A percentile compares a stretch with the other conserved stretches of the same genome.
phyloP scores from a whole-genome alignment of 2,888 invertebrate species.

The Cosmia pyralina region DNA sequence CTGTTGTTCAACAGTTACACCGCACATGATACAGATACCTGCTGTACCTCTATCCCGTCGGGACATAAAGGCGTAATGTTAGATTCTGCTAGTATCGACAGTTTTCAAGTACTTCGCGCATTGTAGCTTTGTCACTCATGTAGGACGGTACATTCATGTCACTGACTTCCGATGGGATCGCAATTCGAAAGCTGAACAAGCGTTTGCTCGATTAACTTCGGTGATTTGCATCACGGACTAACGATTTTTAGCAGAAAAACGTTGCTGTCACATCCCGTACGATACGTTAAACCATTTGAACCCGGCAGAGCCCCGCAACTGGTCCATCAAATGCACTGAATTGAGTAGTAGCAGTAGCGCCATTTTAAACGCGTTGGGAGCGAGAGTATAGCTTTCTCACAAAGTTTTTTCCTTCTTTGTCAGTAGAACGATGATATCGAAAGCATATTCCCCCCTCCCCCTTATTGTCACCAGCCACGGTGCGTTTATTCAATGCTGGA shows the following conservation, averaged over 20 bases:
- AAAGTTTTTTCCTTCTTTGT: neutral
- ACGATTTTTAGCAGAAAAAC: neutral
- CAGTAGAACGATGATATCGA: slow-evolving; percentile 1
- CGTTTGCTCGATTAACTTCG: neutral
- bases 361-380: too few relatives aligned
- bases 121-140: neutral
- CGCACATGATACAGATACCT: too few relatives aligned
- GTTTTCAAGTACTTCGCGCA: too few relatives aligned
- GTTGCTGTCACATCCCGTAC: neutral
- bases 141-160: too few relatives aligned
- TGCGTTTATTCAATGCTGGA: neutral
- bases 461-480: neutral
- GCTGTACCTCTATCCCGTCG: neutral
- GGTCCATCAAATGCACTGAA: neutral
- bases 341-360: neutral
- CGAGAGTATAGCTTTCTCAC: neutral
- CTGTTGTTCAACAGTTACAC: too few relatives aligned
- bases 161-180: neutral
- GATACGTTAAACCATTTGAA: neutral
- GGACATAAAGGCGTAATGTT: neutral
- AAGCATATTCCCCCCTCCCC: neutral
- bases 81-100: neutral
- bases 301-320: too few relatives aligned
- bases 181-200: neutral
- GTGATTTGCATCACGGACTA: neutral